phyloP scores from a whole-genome alignment of 1,140 invertebrate species.

The Heliothis subflexa region DNA sequence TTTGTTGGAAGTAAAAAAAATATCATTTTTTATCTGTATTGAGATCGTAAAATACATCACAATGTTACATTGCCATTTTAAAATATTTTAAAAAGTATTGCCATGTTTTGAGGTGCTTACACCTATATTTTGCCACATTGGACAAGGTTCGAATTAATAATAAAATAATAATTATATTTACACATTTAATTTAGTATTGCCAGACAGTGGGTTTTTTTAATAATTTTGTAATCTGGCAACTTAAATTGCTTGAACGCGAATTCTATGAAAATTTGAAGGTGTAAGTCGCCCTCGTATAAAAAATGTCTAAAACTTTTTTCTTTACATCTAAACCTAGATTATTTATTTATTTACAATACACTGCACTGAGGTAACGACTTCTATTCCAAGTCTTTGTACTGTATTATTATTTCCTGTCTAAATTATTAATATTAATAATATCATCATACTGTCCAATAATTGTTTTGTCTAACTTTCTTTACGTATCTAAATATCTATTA shows the following conservation, averaged over 20 bases:
- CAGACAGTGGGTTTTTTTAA: conserved; percentile 15
- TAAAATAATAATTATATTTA: conserved; percentile 43
- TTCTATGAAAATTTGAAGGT: conserved; percentile 53
- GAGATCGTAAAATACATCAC: conserved; percentile 83
- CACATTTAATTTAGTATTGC: conserved; percentile 41
- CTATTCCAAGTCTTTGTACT: conserved; percentile 74
- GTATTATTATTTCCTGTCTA: conserved; percentile 64
- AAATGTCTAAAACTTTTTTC: conserved; percentile 63
- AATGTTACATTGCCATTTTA: conserved; percentile 69
- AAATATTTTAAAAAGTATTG: conserved; percentile 64
- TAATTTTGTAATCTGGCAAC: conserved; percentile 34
- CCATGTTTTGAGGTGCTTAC: conserved; percentile 57
- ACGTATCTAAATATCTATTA: conserved; percentile 53
- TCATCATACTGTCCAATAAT: conserved; percentile 67
- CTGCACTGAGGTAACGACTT: conserved; percentile 80
- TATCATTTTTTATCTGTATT: conserved; percentile 63
- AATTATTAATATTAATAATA: conserved; percentile 73
- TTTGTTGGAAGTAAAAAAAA: conserved; percentile 56
- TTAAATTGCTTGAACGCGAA: conserved; percentile 18
- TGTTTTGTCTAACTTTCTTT: conserved; percentile 62
- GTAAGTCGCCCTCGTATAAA: conserved; percentile 66
- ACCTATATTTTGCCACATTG: conserved; percentile 29
- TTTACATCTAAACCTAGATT: conserved; percentile 61
- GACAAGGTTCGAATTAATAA: conserved; percentile 39
- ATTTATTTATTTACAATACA: conserved; percentile 79